These are phyloP conservation scores for Radopholus similis DNA, from an alignment of 1,140 invertebrate genomes.

Conservation along the genomic window DNA sequence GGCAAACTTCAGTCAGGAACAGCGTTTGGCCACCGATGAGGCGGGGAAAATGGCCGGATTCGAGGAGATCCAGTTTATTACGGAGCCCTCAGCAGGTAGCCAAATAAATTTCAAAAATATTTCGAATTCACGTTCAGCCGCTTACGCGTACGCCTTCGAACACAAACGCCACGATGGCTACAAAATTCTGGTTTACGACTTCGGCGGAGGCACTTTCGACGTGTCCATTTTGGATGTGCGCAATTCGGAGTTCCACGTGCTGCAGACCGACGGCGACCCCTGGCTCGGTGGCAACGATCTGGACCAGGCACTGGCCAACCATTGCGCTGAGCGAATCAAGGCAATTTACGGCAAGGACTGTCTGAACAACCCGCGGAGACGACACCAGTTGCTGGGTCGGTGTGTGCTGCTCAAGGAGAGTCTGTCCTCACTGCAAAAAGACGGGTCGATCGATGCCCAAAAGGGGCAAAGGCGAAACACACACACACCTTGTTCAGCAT, in stretches of 20 bases:
- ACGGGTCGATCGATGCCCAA: no score
- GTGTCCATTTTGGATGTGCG: conserved; percentile 90
- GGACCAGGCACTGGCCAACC: conserved; percentile 21
- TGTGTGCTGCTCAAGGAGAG: no score
- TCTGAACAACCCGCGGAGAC: no score
- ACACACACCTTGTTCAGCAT: no score
- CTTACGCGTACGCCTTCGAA: no score
- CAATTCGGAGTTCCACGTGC: conserved; percentile 83
- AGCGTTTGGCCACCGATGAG: conserved; percentile 1
- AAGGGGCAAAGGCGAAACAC: no score
- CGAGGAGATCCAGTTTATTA: background rate
- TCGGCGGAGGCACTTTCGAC: conserved; percentile 93
- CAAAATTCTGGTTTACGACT: conserved; percentile 71
- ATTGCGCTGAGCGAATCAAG: no score
- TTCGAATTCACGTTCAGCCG: no score
- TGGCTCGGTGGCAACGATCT: conserved; percentile 71
- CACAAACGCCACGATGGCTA: conserved; percentile 33
- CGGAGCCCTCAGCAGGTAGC: background rate
- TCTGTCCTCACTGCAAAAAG: no score
- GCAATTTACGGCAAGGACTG: no score
- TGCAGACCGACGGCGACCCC: conserved; percentile 94
- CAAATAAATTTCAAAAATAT: no score
- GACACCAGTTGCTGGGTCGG: no score
- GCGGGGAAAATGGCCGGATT: background rate
- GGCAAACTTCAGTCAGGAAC: background rate